Evolutionary conservation across 1,140 invertebrate species (phyloP), one percentile per base, ranked within the genome.

Genomic region (silkworm (Bombyx mori)): DNA sequence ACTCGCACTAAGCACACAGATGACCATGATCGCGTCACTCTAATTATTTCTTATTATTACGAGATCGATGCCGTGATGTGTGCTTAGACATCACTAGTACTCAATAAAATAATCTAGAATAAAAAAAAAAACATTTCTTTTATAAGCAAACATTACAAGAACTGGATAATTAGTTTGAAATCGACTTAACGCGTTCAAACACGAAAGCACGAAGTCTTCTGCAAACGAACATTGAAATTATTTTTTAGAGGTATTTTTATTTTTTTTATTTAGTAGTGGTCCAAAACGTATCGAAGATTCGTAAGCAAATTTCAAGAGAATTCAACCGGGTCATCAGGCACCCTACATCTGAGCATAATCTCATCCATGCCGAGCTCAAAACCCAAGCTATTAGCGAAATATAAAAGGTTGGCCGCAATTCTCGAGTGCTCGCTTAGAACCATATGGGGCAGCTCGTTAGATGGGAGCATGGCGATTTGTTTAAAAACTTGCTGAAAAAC

Each of bases 381-480:
- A 45, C 54, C 6, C 56, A 60, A 46, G 60, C 60, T 62, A 60
- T 60, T 64, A 64, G 54, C 58, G 52, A 56, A 64, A 64, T 64
- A 64, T 64, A 64, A 64, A 63, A 61, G 62, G 56, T 55, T 58
- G 57, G 60, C 60, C 62, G 60, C 60, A 63, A 68, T 68, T 68
- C 66, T 68, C 50, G 26, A 63, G 61, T 52, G 53, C 58, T 56
- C 52, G 61, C 55, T 60, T 63, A 57, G 54, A 56, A 60, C 50
- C 42, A 44, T 45, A 12, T 44, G 42, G 49, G n/a, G 44, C 22
- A 10, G 51, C 12, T 58, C 57, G 51, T 58, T 58, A 58, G 43
- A 8, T 42, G 35, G 35, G 35, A 56, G 46, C 53, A 44, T 12
- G 44, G 57, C 51, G 45, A 58, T 58, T 53, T n/a, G 56, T 44